Evolutionary conservation across 2,113 vertebrate genomes (phyloP), one percentile per base, ranked within the genome.

Genomic region (Halcyon malimbica): DNA sequence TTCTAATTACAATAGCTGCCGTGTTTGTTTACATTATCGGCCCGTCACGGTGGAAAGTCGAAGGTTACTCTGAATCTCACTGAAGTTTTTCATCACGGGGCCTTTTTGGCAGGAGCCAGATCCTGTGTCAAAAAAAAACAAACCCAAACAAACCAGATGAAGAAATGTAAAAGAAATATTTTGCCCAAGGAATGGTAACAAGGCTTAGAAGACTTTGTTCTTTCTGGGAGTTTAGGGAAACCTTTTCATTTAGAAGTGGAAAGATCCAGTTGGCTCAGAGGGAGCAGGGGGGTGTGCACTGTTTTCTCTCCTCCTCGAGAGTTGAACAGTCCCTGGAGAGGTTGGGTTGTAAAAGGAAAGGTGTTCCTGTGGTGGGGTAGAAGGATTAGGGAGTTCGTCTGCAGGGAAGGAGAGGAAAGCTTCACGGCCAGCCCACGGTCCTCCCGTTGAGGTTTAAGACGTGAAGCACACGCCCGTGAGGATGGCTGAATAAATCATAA

Each of bases 211-310:
- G 75, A n/a, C 29, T 81, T 69, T 70, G 69, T 81, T 48, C 84
- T 82, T 92, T 62, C 87, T 73, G 29, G 64, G 91, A 95, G 82
- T 90, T 96, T 16, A 83, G 93, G 93, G 94, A 92, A 88, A 90
- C n/a, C 59, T 94, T 93, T 96, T 93, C 82, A 80, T 93, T 93
- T 83, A 26, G 81, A 67, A 82, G 96, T 74, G 65, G 90, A 89
- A 94, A 94, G 93, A 89, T 78, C 68, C 89, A 76, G 93, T 95
- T 59, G 33, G 94, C 87, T 87, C 65, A 71, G 90, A 93, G 85
- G 85, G 68, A 94, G 90, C 82, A 95, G 75, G 74, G 89, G 92
- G 59, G 85, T 67, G 85, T 54, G 79, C 67, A 16, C 31, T 82
- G 63, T 4, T n/a, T 80, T 75, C 90, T 15, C 71, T 93, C 82